These are phyloP conservation scores for Dasysyrphus tricinctus DNA, from an alignment of 2,888 invertebrate species.

Conservation along the genomic window DNA sequence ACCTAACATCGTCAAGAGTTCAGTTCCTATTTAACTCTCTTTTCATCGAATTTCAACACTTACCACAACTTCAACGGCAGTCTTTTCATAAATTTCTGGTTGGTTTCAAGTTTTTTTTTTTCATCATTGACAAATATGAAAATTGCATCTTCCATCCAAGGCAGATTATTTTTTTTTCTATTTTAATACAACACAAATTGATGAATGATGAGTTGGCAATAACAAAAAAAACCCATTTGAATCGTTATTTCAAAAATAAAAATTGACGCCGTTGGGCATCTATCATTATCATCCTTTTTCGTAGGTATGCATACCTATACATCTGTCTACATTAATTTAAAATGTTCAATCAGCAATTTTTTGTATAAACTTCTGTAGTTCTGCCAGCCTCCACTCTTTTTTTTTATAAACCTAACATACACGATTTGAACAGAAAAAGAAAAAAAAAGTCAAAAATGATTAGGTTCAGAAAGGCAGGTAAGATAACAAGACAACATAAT, in stretches of 20 bases:
- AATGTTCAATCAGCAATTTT: conserved; percentile 70
- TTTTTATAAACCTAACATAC: conserved; percentile 4
- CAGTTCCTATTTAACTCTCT: background rate
- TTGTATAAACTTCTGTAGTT: background rate
- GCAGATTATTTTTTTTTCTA: conserved; percentile 38
- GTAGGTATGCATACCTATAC: conserved; percentile 4
- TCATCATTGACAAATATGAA: conserved; percentile 55
- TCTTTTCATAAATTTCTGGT: conserved; percentile 7
- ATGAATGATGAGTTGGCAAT: conserved; percentile 61
- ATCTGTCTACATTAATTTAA: conserved; percentile 64
- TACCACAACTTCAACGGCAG: conserved; percentile 12
- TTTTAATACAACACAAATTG: conserved; percentile 31
- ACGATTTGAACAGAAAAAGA: background rate
- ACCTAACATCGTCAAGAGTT: background rate
- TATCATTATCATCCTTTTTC: conserved; percentile 21
- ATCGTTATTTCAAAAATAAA: conserved; percentile 11
- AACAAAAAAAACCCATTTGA: conserved; percentile 12
- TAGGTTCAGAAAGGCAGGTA: conserved; percentile 38
- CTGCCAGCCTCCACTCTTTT: too few relatives aligned
- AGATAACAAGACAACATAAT: conserved; percentile 70
- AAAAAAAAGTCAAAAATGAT: conserved; percentile 50
- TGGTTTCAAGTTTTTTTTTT: conserved; percentile 49
- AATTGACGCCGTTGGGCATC: conserved; percentile 57
- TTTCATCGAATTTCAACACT: conserved; percentile 41
- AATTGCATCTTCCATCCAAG: conserved; percentile 66